Conservation (phyloP, 1,140 invertebrate species). For the Hyposmocoma kahamanoa region DNA sequence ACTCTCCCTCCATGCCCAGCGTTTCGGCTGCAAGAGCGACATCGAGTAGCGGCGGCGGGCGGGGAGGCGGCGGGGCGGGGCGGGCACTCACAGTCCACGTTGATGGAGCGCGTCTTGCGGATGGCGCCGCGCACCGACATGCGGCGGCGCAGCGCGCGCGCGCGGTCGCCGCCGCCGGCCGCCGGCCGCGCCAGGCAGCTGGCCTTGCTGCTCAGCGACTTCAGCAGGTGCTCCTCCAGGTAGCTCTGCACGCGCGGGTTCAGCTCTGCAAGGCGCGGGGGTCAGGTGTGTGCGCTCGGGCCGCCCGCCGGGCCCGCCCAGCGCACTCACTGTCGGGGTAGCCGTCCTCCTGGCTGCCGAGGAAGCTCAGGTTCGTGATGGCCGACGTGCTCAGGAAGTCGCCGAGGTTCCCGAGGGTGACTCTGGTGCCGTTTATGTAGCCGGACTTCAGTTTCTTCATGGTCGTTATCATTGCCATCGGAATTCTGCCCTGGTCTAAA, state of each 20-base stretch:
- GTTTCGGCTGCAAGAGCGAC: conserved; percentile 80
- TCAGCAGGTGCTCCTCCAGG: conserved; percentile 89
- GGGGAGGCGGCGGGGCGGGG: too few species aligned
- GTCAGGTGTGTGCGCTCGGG: too few species aligned
- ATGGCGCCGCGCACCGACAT: conserved; percentile 91
- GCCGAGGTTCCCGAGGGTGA: conserved; percentile 91
- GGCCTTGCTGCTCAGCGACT: conserved; percentile 83
- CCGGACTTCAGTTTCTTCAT: conserved; percentile 99
- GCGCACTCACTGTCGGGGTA: conserved; percentile 82
- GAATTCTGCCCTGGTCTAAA: conserved; percentile 93
- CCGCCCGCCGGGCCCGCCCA: too few species aligned
- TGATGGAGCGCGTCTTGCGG: conserved; percentile 90
- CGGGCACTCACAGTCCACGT: conserved; percentile 85
- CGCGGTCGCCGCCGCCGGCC: conserved; percentile 44
- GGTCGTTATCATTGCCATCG: conserved; percentile 95
- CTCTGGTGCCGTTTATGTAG: conserved; percentile 98
- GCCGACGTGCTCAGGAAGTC: conserved; percentile 97
- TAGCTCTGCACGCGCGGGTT: conserved; percentile 90
- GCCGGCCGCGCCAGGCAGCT: conserved; percentile 77
- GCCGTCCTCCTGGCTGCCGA: conserved; percentile 93
- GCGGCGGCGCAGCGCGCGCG: conserved; percentile 76
- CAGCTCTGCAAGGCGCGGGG: conserved; percentile 77
- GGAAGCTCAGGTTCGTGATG: conserved; percentile 95
- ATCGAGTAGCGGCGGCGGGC: too few species aligned
- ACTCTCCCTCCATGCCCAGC: conserved; percentile 83